Percentiles rank a stretch among this genome's conserved stretches.
Conservation (phyloP, 2,113 vertebrate genomes). For the Illadopsis cleaveri region DNA sequence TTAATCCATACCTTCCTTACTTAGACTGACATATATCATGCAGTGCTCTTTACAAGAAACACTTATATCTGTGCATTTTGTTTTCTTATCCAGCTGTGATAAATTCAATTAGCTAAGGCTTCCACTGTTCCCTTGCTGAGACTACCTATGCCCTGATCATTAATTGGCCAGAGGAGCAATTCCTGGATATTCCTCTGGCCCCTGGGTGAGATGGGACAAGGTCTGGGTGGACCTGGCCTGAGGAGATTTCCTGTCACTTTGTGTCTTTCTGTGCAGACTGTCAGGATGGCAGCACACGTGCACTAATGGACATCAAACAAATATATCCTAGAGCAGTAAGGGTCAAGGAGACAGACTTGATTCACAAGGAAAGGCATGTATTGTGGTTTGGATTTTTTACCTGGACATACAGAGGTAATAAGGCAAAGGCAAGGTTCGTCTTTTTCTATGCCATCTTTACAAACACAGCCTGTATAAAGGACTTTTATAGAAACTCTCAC, state of each 20-base stretch:
- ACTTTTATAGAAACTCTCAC: not conserved
- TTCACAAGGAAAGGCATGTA: not conserved
- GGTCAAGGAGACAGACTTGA: not conserved
- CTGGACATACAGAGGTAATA: not conserved
- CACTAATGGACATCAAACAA: rapidly evolving
- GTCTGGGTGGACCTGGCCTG: not conserved
- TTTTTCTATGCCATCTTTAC: not conserved
- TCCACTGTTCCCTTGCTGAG: not conserved
- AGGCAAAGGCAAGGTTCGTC: not conserved
- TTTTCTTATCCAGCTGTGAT: not conserved
- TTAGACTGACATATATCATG: not conserved
- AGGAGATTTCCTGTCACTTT: not conserved
- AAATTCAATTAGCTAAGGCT: conserved; percentile 13
- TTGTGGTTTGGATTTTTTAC: not conserved
- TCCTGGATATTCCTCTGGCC: not conserved
- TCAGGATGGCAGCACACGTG: not conserved
- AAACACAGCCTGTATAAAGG: not conserved
- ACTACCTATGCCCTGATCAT: rapidly evolving
- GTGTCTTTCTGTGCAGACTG: not conserved
- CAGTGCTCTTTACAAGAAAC: conserved; percentile 5
- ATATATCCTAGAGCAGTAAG: not conserved
- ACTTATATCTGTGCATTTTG: not conserved
- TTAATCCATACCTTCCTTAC: conserved; percentile 35
- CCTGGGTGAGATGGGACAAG: not conserved
- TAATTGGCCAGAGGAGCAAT: not conserved